Base-by-base conservation (phyloP, 2,888 invertebrate genomes). In the Andrena trimmerana region DNA sequence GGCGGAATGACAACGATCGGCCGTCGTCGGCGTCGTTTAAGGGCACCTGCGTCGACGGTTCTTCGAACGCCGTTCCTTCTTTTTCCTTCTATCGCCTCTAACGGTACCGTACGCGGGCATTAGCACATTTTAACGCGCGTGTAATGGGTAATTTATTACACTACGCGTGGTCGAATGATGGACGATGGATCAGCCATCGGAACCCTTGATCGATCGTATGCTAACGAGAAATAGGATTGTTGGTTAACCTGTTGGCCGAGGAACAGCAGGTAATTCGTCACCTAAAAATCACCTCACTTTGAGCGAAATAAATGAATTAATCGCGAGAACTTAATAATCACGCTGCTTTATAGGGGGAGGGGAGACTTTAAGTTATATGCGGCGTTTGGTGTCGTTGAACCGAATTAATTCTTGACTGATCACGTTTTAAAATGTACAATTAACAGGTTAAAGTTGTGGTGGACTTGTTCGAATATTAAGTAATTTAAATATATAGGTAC, bases 1-100 rank as follows among this genome's bases (percentile, higher is more conserved):
- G 50, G 50, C 6, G 60, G 81, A 83, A 83, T 83, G 66, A 81
- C 75, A 79, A 76, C 69, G 79, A 80, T 79, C 68, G 50, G 2
- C 20, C 24, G 69, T 69, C 42, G 66, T 24, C 74, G 60, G 27
- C 50, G 36, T 52, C n/a, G 50, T 69, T 72, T 71, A 81, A 76
- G 71, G 76, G 71, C 70, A 71, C 66, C 69, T 81, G 78, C 24
- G 29, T 42, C 72, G 42, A 16, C 31, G 10, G 16, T 48, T 57
- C 54, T 6, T 16, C 52, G 33, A 24, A 54, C 52, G 50, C 20
- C 7, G 33, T 20, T 48, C 27, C 8, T 54, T n/a, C 27, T 24
- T 29, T 59, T 57, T 62, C 57, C 8, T 3, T 36, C 63, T 66
- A 60, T 52, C 48, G 42, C n/a, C 7, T 71, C 71, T 80, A 83